A percentile compares a stretch with the other conserved stretches of the same genome.
These are phyloP conservation scores for Phoeniculus purpureus DNA, from an alignment of 2,797 vertebrate genomes.

Conservation along the genomic window DNA sequence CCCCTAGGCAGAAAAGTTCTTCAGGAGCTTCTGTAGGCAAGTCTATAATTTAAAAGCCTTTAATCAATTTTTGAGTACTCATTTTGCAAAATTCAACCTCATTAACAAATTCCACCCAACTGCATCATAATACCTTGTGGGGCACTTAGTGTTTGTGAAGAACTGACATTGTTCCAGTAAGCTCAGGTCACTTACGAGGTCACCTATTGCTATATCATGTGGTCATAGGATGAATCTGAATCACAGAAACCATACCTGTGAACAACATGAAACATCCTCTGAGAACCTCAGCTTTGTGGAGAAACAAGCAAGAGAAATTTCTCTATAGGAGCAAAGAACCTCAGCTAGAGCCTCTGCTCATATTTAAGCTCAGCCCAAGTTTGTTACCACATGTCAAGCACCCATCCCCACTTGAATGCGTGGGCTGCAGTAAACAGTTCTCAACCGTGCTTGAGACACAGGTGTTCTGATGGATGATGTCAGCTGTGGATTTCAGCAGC, in stretches of 20 bases:
- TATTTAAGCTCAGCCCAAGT: background rate
- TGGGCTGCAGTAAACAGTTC: background rate
- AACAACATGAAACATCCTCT: background rate
- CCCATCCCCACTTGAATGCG: background rate
- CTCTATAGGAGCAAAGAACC: background rate
- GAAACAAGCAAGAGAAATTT: fast-evolving
- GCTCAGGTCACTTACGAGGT: background rate
- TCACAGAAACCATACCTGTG: background rate
- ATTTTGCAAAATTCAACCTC: background rate
- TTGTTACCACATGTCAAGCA: background rate
- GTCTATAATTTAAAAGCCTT: background rate
- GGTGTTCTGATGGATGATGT: background rate
- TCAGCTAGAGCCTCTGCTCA: fast-evolving
- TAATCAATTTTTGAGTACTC: background rate
- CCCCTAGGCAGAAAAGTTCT: background rate
- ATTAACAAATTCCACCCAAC: background rate
- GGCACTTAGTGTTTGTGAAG: background rate
- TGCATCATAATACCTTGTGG: background rate
- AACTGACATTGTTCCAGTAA: background rate
- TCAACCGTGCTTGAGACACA: background rate
- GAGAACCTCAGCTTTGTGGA: background rate
- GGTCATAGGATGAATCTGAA: background rate
- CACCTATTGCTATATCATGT: background rate
- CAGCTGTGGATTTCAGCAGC: background rate
- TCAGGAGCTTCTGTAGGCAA: background rate